phyloP scores from a whole-genome alignment of 1,140 invertebrate species.

The Scaptomyza graminum region DNA sequence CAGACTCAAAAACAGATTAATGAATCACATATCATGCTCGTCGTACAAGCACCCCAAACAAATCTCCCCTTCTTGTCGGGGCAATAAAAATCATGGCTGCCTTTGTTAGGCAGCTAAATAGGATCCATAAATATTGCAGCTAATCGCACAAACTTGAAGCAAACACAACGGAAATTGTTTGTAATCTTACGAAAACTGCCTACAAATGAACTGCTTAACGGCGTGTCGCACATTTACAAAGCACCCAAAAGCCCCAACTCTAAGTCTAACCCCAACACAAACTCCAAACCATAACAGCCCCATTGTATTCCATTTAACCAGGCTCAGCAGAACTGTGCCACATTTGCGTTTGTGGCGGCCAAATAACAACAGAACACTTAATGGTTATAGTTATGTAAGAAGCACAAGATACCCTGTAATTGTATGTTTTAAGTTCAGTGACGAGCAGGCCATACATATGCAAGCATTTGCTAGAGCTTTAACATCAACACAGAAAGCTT shows the following conservation, averaged over 20 bases:
- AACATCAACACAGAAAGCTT: background rate
- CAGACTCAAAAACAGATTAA: conserved; percentile 45
- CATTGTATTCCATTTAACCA: conserved; percentile 64
- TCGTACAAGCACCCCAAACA: conserved; percentile 1
- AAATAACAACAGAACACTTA: conserved; percentile 1
- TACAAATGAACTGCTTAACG: conserved; percentile 82
- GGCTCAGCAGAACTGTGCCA: conserved; percentile 62
- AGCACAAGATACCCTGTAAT: conserved; percentile 20
- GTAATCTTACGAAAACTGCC: conserved; percentile 77
- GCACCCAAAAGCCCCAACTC: conserved; percentile 15
- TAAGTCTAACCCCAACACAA: conserved; percentile 4
- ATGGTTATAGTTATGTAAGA: background rate
- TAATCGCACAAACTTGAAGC: conserved; percentile 59
- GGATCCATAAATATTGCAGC: conserved; percentile 67
- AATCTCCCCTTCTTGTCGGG: conserved; percentile 9
- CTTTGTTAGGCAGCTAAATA: conserved; percentile 21
- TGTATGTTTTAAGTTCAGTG: too few species aligned
- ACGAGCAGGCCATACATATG: too few species aligned
- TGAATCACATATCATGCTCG: conserved; percentile 49
- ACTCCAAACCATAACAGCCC: conserved; percentile 23
- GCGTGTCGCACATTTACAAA: conserved; percentile 68
- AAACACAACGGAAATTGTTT: conserved; percentile 58
- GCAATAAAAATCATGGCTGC: conserved; percentile 71
- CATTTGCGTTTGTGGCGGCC: conserved; percentile 48
- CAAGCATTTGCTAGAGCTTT: too few species aligned